These are phyloP conservation scores for Empis livida DNA, from an alignment of 2,888 invertebrate species.

Conservation along the genomic window DNA sequence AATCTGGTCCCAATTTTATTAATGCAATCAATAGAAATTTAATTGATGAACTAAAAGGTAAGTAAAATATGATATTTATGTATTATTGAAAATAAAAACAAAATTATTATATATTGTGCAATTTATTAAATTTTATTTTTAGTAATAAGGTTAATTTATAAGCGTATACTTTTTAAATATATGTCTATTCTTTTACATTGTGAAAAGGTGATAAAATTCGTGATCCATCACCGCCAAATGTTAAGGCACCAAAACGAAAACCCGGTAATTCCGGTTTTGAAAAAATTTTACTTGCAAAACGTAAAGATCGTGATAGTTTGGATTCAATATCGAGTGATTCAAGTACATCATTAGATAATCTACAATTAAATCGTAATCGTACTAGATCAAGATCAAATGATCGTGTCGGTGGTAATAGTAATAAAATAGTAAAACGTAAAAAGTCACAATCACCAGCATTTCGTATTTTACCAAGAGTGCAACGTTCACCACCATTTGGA, in stretches of 20 bases:
- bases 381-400: neutral
- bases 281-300: neutral
- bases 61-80: neutral
- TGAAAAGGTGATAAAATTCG: neutral
- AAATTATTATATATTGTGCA: too few species aligned
- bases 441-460: slow-evolving; percentile 19
- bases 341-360: slow-evolving; percentile 18
- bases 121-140: too few species aligned
- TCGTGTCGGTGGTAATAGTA: neutral
- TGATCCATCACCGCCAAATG: slow-evolving; percentile 20
- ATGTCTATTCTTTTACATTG: too few species aligned
- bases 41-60: slow-evolving; percentile 12
- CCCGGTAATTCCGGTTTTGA: neutral
- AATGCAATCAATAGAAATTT: slow-evolving; percentile 37
- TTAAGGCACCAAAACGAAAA: slow-evolving; percentile 36
- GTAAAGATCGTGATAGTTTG: slow-evolving; percentile 15
- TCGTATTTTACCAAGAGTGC: slow-evolving; percentile 16
- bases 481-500: slow-evolving; percentile 22
- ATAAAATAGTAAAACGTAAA: slow-evolving; percentile 9
- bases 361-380: neutral
- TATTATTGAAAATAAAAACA: too few species aligned
- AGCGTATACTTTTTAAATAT: too few species aligned
- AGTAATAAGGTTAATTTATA: too few species aligned
- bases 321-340: slow-evolving; percentile 25
- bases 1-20: slow-evolving; percentile 41